These are phyloP conservation scores for Oostethus manadensis DNA, from an alignment of 2,113 vertebrate species.

Conservation along the genomic window DNA sequence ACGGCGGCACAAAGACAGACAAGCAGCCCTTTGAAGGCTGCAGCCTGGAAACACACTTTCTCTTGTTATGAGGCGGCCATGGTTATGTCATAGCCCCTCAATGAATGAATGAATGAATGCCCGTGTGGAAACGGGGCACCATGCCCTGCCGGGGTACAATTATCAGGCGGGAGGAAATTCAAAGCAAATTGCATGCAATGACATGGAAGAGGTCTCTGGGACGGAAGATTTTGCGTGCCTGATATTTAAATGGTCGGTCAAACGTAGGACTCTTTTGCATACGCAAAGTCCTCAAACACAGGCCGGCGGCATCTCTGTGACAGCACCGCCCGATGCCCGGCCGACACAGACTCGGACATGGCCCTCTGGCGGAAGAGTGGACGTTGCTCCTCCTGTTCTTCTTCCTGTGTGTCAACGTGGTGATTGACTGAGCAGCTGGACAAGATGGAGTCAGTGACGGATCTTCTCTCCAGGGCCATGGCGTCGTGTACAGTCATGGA, in stretches of 20 bases:
- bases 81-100: background rate
- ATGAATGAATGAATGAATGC: background rate
- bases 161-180: background rate
- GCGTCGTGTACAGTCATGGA: constrained; percentile 77
- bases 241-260: constrained; percentile 53
- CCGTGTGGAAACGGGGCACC: background rate
- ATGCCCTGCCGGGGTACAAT: background rate
- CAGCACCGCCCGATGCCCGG: constrained; percentile 54
- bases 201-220: too few species aligned
- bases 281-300: constrained; percentile 79
- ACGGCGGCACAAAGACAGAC: background rate
- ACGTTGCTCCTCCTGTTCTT: background rate
- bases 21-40: background rate
- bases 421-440: background rate
- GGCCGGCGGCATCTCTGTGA: constrained; percentile 78
- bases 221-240: background rate
- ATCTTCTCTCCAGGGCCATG: constrained; percentile 53
- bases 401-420: constrained; percentile 19
- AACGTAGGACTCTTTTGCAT: constrained; percentile 90
- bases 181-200: background rate
- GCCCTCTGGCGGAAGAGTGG: constrained; percentile 70
- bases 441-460: constrained; percentile 60
- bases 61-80: background rate
- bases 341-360: constrained; percentile 75
- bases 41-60: background rate